Evolutionary conservation across 2,113 vertebrate genomes (phyloP), one percentile per base, ranked within the genome.

Genomic region (Silurus glanis): DNA sequence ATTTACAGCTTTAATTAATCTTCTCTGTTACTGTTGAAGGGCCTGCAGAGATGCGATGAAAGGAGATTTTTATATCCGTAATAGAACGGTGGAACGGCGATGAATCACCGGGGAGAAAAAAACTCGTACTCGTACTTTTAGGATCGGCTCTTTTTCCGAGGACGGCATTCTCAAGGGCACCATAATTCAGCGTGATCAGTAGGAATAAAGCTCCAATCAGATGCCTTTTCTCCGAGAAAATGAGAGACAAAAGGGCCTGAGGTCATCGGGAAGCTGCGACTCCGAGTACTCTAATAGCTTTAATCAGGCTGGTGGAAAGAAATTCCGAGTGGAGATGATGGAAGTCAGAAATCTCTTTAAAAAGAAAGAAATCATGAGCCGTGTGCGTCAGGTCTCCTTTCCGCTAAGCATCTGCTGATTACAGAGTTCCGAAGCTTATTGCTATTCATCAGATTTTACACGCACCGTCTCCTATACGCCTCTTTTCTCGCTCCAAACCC

Each of bases 1-100:
- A 87, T 87, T 89, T 90, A 90, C 85, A 85, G 80, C 82, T 78
- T 69, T 89, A 86, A 89, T 90, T 90, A 87, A 85, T 89, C 87
- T 88, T 88, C 82, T 89, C 87, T 85, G 86, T 87, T 85, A 83
- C 80, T 25, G 71, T 62, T 83, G 71, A 74, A 82, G 80, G 64
- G 86, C 87, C 83, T 83, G 75, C 83, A 89, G 84, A 89, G 84
- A 88, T 89, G 84, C 58, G 61, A 89, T 85, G 89, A 90, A 84
- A 86, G 61, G 82, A 84, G 84, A 83, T 89, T 87, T 89, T 87
- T 88, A 90, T 88, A 90, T 83, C 88, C 88, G 80, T 88, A 89
- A 89, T 85, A 89, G 80, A 88, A 88, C 59, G 59, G 37, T 67
- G 59, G 59, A 80, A 71, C 56, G 37, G 72, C 80, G 82, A 86